Evolutionary conservation across 2,888 invertebrate species (phyloP).

Genomic region (Chrysodeixis includens): DNA sequence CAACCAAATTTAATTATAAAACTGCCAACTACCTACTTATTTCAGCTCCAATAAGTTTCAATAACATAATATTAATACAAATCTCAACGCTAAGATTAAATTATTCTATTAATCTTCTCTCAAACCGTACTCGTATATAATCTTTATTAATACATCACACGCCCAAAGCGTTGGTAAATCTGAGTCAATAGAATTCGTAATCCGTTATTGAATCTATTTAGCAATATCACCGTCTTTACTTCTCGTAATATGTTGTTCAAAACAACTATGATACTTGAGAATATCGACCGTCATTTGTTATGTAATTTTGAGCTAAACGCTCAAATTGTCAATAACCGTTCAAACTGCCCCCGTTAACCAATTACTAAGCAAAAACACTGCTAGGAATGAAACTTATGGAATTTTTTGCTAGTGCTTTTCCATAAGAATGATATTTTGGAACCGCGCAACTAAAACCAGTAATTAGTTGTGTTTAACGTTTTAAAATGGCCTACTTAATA

Average conservation of each 20-base stretch:
- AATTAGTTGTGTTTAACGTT: too few relatives aligned
- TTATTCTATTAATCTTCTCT: neutral
- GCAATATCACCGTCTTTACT: conserved; percentile 31
- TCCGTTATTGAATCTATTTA: conserved; percentile 52
- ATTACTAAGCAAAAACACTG: too few relatives aligned
- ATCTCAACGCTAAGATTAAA: neutral
- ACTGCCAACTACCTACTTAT: neutral
- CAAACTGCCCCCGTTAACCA: too few relatives aligned
- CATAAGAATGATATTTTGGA: too few relatives aligned
- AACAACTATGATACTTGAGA: conserved; percentile 38
- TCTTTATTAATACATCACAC: conserved; percentile 7
- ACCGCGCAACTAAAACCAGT: too few relatives aligned
- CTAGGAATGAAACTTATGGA: too few relatives aligned
- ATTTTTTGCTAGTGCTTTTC: too few relatives aligned
- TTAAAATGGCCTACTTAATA: too few relatives aligned
- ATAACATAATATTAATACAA: neutral
- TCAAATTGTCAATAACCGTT: conserved; percentile 18
- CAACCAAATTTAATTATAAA: neutral
- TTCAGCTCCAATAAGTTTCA: neutral
- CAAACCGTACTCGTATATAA: neutral
- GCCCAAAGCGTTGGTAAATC: conserved; percentile 27
- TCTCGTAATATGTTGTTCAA: conserved; percentile 34
- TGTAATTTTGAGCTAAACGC: conserved; percentile 16
- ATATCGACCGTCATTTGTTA: conserved; percentile 38
- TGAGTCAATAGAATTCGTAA: conserved; percentile 50